Conservation (phyloP, 92 coral and sea anemone species). For the Siderastrea siderea region DNA sequence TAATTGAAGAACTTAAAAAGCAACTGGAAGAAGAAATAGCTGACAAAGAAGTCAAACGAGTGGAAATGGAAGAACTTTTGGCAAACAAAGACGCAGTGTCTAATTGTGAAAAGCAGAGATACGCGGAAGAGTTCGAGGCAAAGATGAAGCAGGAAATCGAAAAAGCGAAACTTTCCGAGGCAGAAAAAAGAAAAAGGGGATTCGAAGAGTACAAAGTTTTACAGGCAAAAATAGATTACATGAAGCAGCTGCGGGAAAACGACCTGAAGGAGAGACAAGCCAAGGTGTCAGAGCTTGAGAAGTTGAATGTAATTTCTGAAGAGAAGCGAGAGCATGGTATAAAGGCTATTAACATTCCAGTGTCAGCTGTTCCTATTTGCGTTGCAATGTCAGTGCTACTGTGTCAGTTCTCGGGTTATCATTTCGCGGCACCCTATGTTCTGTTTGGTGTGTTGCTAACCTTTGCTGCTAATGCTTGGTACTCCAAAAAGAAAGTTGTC, state of each 20-base stretch:
- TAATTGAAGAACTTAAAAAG: constrained; percentile 72
- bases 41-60: constrained; percentile 59
- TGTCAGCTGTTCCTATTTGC: constrained; percentile 74
- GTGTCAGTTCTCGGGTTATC: constrained; percentile 63
- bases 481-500: constrained; percentile 54
- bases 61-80: constrained; percentile 63
- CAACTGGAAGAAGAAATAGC: constrained; percentile 79
- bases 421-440: constrained; percentile 61
- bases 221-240: constrained; percentile 74
- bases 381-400: constrained; percentile 65
- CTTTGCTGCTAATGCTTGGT: constrained; percentile 76
- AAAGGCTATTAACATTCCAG: constrained; percentile 55
- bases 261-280: constrained; percentile 50
- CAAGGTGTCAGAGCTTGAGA: constrained; percentile 56
- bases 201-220: constrained; percentile 81
- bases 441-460: constrained; percentile 38
- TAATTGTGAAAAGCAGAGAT: constrained; percentile 52
- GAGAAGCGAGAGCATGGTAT: constrained; percentile 57
- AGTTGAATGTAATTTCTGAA: constrained; percentile 24
- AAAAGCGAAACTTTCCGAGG: constrained; percentile 75
- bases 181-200: constrained; percentile 61
- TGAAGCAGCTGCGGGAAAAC: constrained; percentile 74
- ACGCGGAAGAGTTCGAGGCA: constrained; percentile 63
- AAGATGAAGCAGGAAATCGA: constrained; percentile 66
- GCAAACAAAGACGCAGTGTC: constrained; percentile 40